Conservation (phyloP, 2,888 invertebrate species). For the Trichacis sp. region DNA sequence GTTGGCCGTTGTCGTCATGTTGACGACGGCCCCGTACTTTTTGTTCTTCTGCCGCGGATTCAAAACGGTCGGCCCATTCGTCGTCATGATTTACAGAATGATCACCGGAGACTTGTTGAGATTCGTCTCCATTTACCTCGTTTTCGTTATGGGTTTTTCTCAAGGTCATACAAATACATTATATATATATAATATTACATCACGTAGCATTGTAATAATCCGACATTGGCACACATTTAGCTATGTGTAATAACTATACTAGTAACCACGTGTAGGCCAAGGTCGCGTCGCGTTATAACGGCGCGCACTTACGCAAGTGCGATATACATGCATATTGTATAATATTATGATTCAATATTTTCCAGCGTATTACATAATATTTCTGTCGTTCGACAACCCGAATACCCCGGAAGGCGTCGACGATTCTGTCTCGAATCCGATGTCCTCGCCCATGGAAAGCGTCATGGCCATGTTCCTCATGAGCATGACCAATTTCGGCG, state of each 20-base stretch:
- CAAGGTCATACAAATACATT: slow-evolving; percentile 76
- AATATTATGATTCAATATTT: no score
- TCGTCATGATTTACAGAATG: slow-evolving; percentile 99
- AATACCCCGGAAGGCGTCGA: slow-evolving; percentile 85
- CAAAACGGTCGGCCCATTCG: slow-evolving; percentile 98
- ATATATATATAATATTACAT: no score
- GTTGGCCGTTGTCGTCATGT: slow-evolving; percentile 91
- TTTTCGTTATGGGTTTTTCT: slow-evolving; percentile 97
- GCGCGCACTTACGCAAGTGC: slow-evolving; percentile 43
- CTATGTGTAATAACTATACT: no score
- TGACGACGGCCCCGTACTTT: slow-evolving; percentile 96
- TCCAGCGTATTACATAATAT: slow-evolving; percentile 91
- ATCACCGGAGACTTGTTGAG: slow-evolving; percentile 95
- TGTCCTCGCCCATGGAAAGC: slow-evolving; percentile 93
- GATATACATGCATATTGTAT: no score
- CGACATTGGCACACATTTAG: slow-evolving; percentile 53
- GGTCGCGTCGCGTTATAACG: slow-evolving; percentile 50
- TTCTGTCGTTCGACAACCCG: slow-evolving; percentile 88
- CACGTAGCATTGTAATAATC: neutral
- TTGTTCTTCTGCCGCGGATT: slow-evolving; percentile 98
- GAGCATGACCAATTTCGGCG: slow-evolving; percentile 96
- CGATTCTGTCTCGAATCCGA: slow-evolving; percentile 85
- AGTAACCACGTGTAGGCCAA: slow-evolving; percentile 43
- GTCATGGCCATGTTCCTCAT: slow-evolving; percentile 98
- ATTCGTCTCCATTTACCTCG: slow-evolving; percentile 95